Conservation (phyloP, 2,113 vertebrate species). For the Podocnemis expansa region DNA sequence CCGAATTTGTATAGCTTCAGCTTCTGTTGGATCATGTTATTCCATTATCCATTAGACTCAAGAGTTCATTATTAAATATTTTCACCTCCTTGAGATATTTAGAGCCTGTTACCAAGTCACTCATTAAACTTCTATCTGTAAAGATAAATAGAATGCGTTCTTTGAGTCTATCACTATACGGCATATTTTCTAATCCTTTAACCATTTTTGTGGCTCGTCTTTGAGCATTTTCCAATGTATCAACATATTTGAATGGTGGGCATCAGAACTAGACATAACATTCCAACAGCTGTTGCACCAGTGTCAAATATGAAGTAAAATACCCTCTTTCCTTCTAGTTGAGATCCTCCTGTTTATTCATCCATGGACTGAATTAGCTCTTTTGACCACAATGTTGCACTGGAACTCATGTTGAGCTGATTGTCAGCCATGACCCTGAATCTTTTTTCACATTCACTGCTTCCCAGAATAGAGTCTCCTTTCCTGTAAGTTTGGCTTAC, state of each 20-base stretch:
- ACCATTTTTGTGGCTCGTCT: background rate
- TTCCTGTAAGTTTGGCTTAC: too few relatives aligned
- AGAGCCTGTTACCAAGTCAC: background rate
- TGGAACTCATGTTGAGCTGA: background rate
- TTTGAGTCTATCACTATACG: background rate
- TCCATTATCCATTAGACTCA: background rate
- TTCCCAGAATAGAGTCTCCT: too few relatives aligned
- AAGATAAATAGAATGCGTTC: background rate
- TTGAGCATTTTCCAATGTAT: background rate
- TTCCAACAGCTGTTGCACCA: background rate
- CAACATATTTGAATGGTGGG: background rate
- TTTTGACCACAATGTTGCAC: background rate
- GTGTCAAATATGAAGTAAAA: background rate
- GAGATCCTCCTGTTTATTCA: background rate
- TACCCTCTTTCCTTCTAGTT: background rate
- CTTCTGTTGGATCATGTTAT: background rate
- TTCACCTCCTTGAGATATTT: background rate
- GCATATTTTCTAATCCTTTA: background rate
- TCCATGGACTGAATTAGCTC: background rate
- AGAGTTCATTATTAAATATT: background rate
- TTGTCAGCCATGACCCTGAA: background rate
- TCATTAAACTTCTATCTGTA: background rate
- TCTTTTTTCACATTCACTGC: background rate
- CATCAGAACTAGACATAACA: background rate
- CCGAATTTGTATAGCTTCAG: background rate